These are phyloP conservation scores for Halichoeres trimaculatus DNA, from an alignment of 2,113 vertebrate genomes.

Conservation along the genomic window DNA sequence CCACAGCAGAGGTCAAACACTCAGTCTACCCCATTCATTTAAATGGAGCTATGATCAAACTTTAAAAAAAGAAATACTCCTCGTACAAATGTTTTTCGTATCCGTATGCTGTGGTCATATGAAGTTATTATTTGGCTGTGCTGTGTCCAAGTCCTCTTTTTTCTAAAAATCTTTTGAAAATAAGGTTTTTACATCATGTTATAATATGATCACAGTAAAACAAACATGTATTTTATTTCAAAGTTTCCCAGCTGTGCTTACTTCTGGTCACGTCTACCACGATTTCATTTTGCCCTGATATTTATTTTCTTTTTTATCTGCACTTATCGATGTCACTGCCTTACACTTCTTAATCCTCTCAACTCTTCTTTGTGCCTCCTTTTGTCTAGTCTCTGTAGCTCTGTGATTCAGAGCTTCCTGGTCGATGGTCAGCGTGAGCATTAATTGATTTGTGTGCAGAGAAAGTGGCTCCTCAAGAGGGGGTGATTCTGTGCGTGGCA, in stretches of 20 bases:
- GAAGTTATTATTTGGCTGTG: too few species aligned
- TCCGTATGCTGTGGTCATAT: too few species aligned
- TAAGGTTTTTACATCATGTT: too few species aligned
- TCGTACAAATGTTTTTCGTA: too few species aligned
- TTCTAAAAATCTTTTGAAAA: too few species aligned
- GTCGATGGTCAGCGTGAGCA: constrained; percentile 41
- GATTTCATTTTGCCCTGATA: not conserved
- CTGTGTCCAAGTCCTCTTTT: too few species aligned
- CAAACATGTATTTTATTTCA: not conserved
- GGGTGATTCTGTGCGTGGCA: constrained; percentile 67
- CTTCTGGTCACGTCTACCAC: not conserved
- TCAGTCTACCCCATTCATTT: too few species aligned
- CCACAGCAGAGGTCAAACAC: too few species aligned
- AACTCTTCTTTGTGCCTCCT: not conserved
- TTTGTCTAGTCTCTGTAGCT: constrained; percentile 7
- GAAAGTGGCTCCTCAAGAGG: constrained; percentile 43
- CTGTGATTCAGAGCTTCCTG: constrained; percentile 40
- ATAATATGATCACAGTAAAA: too few species aligned
- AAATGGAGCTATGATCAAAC: too few species aligned
- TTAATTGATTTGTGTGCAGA: constrained; percentile 72
- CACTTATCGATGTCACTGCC: not conserved
- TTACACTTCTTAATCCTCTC: not conserved
- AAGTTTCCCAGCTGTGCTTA: not conserved
- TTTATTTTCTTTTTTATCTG: not conserved
- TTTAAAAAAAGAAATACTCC: too few species aligned